Base-by-base conservation (phyloP, 2,888 invertebrate genomes). In the Octodonta nipae region DNA sequence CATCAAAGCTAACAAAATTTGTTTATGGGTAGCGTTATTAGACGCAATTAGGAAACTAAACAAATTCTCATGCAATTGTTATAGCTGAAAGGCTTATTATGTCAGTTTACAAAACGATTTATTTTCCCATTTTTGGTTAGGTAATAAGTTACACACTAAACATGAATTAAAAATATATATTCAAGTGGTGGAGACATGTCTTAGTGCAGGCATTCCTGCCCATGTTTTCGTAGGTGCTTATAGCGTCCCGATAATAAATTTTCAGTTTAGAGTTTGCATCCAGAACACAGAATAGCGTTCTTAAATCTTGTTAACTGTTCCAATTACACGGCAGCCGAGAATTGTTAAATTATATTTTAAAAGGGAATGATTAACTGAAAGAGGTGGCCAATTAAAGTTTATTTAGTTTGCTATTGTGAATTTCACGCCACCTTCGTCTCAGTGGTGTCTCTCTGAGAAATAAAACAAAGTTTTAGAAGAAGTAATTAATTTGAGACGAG, bases 241-340 rank as follows among this genome's bases (percentile, higher is more conserved):
- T 25, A 25, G 15, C 17, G 26, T 16, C 26, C 33, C 28, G 36
- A 28, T 43, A 44, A 46, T 49, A 48, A 48, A 49, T 49, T 44
- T 39, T 37, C 32, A 44, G 47, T 43, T 44, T 44, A 39, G 42
- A 43, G 40, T 47, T 42, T 37, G 45, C 41, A 44, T 46, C 44
- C 42, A n/a, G 43, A 45, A 45, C 44, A 40, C 37, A 44, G 42
- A 45, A 51, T 46, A 43, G 48, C 47, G 46, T 51, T 49, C 51
- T 51, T 51, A 49, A 51, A 51, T 51, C 51, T 51, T 47, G 47
- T 49, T 45, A 51, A 49, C 49, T 43, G 49, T 47, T 49, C 49
- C 46, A 51, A 51, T 51, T 51, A 49, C 47, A 49, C 46, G 49
- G 45, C 41, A 45, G 44, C 43, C 41, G 42, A 39, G 46, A 44